A percentile compares a stretch with the other conserved stretches of the same genome.
Evolutionary conservation across 37 sponge, comb jelly and placozoan species (phyloP).

Genomic region (Tethya wilhelma): DNA sequence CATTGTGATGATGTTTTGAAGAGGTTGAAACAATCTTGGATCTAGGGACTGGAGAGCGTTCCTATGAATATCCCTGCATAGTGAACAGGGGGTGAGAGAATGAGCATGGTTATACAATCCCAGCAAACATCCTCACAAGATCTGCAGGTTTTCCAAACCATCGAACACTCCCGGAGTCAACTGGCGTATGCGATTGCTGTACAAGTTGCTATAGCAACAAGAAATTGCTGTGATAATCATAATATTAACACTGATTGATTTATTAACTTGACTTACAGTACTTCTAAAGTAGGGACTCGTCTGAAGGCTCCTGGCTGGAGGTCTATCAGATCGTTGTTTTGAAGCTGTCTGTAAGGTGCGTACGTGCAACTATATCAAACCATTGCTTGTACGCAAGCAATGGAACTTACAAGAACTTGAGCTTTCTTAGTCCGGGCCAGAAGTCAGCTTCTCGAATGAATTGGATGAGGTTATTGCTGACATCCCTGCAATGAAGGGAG

Average conservation of each 20-base stretch:
- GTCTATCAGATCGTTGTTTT: conserved; percentile 25
- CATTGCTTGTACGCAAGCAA: not conserved
- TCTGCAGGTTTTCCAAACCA: conserved; percentile 29
- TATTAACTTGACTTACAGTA: conserved; percentile 21
- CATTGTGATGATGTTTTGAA: conserved; percentile 32
- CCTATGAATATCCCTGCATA: conserved; percentile 28
- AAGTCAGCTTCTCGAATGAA: conserved; percentile 22
- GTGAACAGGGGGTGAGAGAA: not conserved
- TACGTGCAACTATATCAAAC: not conserved
- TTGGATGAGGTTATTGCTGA: conserved; percentile 45
- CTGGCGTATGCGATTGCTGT: conserved; percentile 21
- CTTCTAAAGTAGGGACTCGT: conserved; percentile 6
- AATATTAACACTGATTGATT: not conserved
- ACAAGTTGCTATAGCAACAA: conserved; percentile 14
- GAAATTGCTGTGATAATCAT: not conserved
- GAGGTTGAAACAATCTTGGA: conserved; percentile 6
- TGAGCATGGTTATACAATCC: not conserved
- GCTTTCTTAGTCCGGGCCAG: not conserved
- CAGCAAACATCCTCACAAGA: conserved; percentile 21
- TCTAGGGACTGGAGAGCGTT: conserved; percentile 14
- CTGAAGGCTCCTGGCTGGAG: conserved; percentile 35
- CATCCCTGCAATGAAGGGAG: conserved; percentile 20
- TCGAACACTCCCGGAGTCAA: conserved; percentile 39
- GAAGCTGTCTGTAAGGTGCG: conserved; percentile 27
- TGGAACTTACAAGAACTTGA: conserved; percentile 34